Base-by-base conservation (phyloP, 2,888 invertebrate genomes). In the Cryptops parisi region DNA sequence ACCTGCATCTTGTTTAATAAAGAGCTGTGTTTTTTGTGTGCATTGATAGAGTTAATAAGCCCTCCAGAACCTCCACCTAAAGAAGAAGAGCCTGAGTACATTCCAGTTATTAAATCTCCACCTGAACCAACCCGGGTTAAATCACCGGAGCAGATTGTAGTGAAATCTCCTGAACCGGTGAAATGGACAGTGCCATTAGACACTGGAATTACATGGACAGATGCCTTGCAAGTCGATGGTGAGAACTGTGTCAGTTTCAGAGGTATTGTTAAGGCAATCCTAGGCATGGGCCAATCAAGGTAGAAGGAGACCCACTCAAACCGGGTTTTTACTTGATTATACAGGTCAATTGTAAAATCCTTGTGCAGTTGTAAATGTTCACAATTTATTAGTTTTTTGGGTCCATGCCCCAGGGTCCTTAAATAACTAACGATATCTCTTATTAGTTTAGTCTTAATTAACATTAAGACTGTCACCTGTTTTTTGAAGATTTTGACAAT, bases 111-210 rank as follows among this genome's bases (percentile, higher is more conserved):
- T 25, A 90, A 90, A 70, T 89, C 89, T 21, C 90, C 90, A 0
- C 89, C 90, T 46, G 90, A 91, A 66, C 89, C 90, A 44, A 91
- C 90, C 45, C 75, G 90, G 64, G 89, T 90, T 57, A 91, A 90
- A 71, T 89, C 89, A 12, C 90, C 90, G 1, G 90, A 90, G 67
- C 66, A 66, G 60, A 84, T 88, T 72, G 80, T 88, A 68, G 86
- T 89, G 82, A 78, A 87, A 61, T 89, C 89, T 21, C 90, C 90
- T 15, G 90, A 90, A 72, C 90, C 90, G 50, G 90, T 90, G 64
- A 89, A 89, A 72, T 91, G 90, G 90, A 90, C 89, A 49, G 89
- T 90, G 57, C 89, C 90, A 52, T 76, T 90, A 65, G 90, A 91
- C 71, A 90, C 88, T 61, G 88, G 89, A 63, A 89, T 62, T 26